Conservation (phyloP, 2,888 invertebrate genomes). For the Colletes collaris region DNA sequence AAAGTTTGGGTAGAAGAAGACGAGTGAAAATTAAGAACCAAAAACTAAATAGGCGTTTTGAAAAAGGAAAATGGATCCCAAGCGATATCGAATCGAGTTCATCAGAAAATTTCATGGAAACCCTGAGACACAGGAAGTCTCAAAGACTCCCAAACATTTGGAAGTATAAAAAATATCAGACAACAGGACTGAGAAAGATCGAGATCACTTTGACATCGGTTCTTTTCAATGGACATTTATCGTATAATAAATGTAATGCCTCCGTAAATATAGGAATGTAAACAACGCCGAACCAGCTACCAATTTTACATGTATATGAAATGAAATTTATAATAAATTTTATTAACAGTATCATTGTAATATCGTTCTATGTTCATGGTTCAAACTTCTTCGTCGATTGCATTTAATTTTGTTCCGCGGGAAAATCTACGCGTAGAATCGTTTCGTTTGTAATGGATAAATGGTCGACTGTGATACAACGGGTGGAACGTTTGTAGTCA, state of each 20-base stretch:
- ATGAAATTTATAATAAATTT: slow-evolving; percentile 43
- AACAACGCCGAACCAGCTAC: background rate
- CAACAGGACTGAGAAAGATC: background rate
- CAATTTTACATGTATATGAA: slow-evolving; percentile 20
- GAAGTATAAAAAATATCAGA: background rate
- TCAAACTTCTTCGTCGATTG: too few relatives aligned
- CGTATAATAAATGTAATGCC: background rate
- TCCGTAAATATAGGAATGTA: background rate
- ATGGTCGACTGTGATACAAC: slow-evolving; percentile 20
- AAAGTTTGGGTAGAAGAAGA: slow-evolving; percentile 18
- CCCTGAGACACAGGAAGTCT: slow-evolving; percentile 2
- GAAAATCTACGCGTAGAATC: too few relatives aligned
- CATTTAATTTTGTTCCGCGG: too few relatives aligned
- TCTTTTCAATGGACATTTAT: background rate
- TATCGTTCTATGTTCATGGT: background rate
- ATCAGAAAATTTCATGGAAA: background rate
- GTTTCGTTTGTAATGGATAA: slow-evolving; percentile 29
- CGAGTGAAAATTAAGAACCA: background rate
- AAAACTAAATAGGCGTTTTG: slow-evolving; percentile 1
- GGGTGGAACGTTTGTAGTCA: slow-evolving; percentile 29
- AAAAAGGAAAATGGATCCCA: background rate
- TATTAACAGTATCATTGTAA: slow-evolving; percentile 13
- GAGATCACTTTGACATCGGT: background rate
- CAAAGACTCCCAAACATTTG: slow-evolving; percentile 7
- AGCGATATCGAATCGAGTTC: slow-evolving; percentile 9